Base-by-base conservation (phyloP, 2,797 vertebrate species). In the Acipenser ruthenus region DNA sequence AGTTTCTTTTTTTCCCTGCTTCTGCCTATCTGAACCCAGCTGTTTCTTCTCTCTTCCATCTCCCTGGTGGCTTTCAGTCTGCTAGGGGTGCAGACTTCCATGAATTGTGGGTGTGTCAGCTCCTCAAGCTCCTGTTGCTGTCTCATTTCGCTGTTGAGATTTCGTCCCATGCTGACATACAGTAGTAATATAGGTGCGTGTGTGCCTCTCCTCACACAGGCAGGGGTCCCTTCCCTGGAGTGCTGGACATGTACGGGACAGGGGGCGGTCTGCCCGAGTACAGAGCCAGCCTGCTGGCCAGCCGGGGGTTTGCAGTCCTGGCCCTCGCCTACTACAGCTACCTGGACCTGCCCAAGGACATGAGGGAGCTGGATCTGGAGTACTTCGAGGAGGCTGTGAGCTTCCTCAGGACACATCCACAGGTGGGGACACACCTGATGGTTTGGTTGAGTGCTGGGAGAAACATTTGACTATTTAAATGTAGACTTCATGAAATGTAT, bases 351-450 rank as follows among this genome's bases (percentile, higher is more conserved):
- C 86, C 86, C 77, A 82, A 86, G 83, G 11, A 83, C 0, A 64
- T 79, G 3, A 68, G 73, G 62, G 71, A 56, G 70, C 48, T 94
- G 58, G 74, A 88, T 53, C 66, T 95, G 76, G 92, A 94, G 69
- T 96, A 96, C 79, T 97, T 95, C 80, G 92, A 96, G 81, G 93
- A 95, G 80, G 93, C 90, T 6, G 4, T 92, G 5, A 76, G 79
- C 66, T 96, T 87, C 72, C 84, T 97, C 76, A 81, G 86, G 67
- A 82, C 73, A 61, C 80, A 88, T 65, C 62, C 71, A 0, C 70
- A 87, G 87, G 88, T 88, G 23, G 23, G 23, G 23, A 37, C 23
- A 37, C 73, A 50, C 23, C 2, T 37, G 23, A 4, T 37, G 23
- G 23, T 37, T 37, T 37, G 23, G 23, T 37, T 2, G 23, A 37